Conservation (phyloP, 2,888 invertebrate species). For the Macrophya annulata region DNA sequence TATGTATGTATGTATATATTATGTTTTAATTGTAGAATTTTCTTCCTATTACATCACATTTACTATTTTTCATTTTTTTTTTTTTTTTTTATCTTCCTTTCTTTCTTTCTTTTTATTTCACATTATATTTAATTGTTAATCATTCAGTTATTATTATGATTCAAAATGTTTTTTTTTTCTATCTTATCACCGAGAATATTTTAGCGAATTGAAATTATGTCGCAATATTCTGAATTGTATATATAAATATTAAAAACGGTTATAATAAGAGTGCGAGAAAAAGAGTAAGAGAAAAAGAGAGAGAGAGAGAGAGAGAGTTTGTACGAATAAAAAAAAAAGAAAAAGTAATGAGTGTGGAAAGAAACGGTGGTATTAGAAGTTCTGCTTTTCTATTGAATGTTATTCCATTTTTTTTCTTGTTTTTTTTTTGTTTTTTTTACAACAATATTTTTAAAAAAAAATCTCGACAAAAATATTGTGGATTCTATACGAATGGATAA, state of each 20-base stretch:
- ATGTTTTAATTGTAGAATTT: background rate
- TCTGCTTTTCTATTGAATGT: background rate
- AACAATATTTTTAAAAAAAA: background rate
- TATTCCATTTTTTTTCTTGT: background rate
- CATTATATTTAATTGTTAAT: background rate
- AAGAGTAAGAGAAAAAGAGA: background rate
- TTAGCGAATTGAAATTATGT: background rate
- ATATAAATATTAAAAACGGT: background rate
- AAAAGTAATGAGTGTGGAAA: background rate
- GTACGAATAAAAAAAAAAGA: background rate
- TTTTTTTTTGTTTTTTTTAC: background rate
- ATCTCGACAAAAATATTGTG: background rate
- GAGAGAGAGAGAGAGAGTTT: background rate
- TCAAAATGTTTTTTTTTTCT: background rate
- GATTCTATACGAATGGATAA: background rate
- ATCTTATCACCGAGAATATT: slow-evolving; percentile 24
- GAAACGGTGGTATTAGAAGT: slow-evolving; percentile 17
- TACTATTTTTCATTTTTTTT: too few relatives aligned
- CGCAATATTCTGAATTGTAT: slow-evolving; percentile 17
- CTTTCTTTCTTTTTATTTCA: background rate
- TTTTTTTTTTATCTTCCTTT: background rate
- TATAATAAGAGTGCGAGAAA: slow-evolving; percentile 14
- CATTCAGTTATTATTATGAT: background rate
- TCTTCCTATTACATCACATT: background rate
- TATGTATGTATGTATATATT: background rate